Base-by-base conservation (phyloP, 2,888 invertebrate species). In the Xanthia togata region DNA sequence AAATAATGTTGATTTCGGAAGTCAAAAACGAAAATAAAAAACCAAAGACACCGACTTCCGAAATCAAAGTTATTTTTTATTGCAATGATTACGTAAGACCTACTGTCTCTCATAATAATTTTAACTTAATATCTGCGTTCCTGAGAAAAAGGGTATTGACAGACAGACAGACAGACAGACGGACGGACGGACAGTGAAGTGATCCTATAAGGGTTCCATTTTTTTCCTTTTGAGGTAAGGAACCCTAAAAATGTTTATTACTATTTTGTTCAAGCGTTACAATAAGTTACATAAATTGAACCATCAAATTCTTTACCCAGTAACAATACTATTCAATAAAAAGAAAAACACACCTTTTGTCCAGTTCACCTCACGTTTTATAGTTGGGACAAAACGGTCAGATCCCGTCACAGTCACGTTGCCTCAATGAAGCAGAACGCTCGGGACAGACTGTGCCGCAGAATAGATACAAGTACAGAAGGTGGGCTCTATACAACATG, bases 401-500 rank as follows among this genome's bases (percentile, higher is more conserved):
- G 60, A 76, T 38, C 53, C 77, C 67, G 35, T 76, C 59, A 41
- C 12, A 79, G 87, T 86, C 88, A 86, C 87, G 87, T 86, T 79
- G 73, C 72, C 38, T 31, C 88, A 78, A 86, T 86, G 86, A 84
- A 88, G 80, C 87, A 80, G 74, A 83, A 83, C 26, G 79, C 84
- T 60, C 57, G 44, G 57, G 71, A 44, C 64, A 23, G 60, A 55
- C 59, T 38, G 31, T 31, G 12, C 26, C 31, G 82, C 14, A 23
- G 3, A 31, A 35, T 0, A 50, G 6, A 41, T n/a, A 35, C 4
- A 14, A 0, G 2, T 1, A 14, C 50, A 78, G 65, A 78, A 78
- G 50, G 23, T n/a, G 4, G 0, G 2, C 17, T 38, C 8, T 11
- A 35, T 35, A 17, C 17, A 62, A 35, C 0, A 17, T 35, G 6